These are phyloP conservation scores for Myotis daubentonii DNA, from an alignment of 2,797 vertebrate genomes.

Conservation along the genomic window DNA sequence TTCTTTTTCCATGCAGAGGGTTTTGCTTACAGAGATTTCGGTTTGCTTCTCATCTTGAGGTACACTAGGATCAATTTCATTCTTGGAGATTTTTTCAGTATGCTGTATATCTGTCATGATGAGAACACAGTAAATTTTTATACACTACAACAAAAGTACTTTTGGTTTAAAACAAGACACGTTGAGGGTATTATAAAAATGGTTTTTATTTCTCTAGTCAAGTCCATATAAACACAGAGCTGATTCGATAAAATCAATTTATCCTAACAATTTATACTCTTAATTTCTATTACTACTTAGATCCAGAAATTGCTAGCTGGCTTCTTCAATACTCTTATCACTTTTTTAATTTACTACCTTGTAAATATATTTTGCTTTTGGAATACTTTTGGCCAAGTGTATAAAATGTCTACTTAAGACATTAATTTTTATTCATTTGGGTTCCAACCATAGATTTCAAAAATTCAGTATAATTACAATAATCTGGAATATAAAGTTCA, in stretches of 20 bases:
- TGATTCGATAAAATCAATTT: conserved; percentile 38
- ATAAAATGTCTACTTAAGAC: conserved; percentile 52
- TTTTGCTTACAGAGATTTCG: conserved; percentile 83
- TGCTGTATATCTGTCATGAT: conserved; percentile 79
- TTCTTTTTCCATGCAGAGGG: conserved; percentile 73
- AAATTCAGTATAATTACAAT: conserved; percentile 9
- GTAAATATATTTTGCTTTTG: conserved; percentile 48
- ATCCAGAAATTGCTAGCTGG: conserved; percentile 43
- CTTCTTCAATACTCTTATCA: background rate
- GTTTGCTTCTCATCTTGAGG: conserved; percentile 82
- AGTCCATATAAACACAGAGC: conserved; percentile 1
- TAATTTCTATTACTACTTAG: conserved; percentile 25
- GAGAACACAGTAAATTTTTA: conserved; percentile 68
- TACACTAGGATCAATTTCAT: conserved; percentile 71
- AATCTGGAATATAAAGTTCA: conserved; percentile 28
- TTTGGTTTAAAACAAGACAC: background rate
- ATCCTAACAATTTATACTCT: conserved; percentile 1
- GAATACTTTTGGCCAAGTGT: conserved; percentile 28
- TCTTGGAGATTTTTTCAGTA: conserved; percentile 78
- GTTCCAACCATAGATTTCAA: conserved; percentile 39
- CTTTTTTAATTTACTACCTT: conserved; percentile 12
- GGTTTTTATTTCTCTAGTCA: conserved; percentile 31
- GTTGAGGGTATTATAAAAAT: conserved; percentile 17
- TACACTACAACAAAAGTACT: conserved; percentile 33
- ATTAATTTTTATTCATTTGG: conserved; percentile 37